Percentiles rank a stretch among this genome's conserved stretches.
These are phyloP conservation scores for Ephydatia muelleri DNA, from an alignment of 37 sponge, comb jelly and placozoan genomes.

Conservation along the genomic window DNA sequence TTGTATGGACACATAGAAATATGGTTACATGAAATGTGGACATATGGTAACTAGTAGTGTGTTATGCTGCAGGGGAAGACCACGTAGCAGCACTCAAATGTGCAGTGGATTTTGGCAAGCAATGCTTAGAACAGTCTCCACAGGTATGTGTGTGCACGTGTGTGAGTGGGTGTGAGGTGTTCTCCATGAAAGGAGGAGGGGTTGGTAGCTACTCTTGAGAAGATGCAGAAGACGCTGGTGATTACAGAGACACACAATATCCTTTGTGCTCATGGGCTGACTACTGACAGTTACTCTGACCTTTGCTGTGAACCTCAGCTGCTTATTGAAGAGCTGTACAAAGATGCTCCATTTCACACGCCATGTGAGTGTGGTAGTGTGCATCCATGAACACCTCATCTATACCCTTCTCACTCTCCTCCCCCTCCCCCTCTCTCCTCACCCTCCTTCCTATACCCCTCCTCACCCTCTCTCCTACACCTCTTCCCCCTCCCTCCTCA, in stretches of 20 bases:
- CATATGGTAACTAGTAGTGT: no score
- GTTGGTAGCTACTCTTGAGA: slow-evolving; percentile 3
- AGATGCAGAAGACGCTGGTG: slow-evolving; percentile 18
- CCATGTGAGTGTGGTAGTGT: neutral
- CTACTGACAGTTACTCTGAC: neutral
- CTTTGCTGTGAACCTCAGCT: neutral
- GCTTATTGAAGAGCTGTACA: slow-evolving; percentile 2
- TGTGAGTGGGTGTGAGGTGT: slow-evolving; percentile 20
- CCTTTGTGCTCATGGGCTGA: neutral
- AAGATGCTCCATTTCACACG: slow-evolving; percentile 5
- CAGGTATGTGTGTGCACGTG: no score
- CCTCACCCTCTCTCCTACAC: neutral
- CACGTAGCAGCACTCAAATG: neutral
- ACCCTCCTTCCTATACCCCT: neutral
- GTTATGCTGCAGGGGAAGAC: slow-evolving; percentile 7
- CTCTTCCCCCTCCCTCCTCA: neutral
- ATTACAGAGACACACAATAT: slow-evolving; percentile 21
- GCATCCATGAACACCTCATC: neutral
- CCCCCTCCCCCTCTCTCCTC: neutral
- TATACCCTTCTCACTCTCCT: neutral
- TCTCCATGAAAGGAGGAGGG: neutral
- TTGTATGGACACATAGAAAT: no score
- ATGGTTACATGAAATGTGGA: no score
- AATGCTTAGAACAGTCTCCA: neutral
- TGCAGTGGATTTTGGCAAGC: slow-evolving; percentile 16